These are phyloP conservation scores for Diabrotica balteata DNA, from an alignment of 2,888 invertebrate genomes.

Conservation along the genomic window DNA sequence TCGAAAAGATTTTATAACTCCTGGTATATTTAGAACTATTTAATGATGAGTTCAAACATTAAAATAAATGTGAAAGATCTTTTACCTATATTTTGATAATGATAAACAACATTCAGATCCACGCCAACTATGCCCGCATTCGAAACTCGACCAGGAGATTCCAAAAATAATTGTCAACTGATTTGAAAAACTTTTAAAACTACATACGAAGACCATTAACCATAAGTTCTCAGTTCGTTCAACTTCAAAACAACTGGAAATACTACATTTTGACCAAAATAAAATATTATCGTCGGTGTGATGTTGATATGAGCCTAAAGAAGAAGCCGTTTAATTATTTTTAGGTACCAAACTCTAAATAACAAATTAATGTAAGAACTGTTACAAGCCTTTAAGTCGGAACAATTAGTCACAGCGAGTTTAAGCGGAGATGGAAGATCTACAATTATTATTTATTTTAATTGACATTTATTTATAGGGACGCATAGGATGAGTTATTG, in stretches of 20 bases:
- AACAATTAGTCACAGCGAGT: neutral
- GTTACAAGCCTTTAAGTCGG: neutral
- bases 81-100: too few relatives aligned
- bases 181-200: conserved; percentile 22
- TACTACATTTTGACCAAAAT: conserved; percentile 37
- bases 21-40: too few relatives aligned
- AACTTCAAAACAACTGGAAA: conserved; percentile 37
- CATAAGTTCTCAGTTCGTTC: conserved; percentile 30
- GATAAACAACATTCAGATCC: too few relatives aligned
- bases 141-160: neutral
- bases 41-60: conserved; percentile 6
- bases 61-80: neutral
- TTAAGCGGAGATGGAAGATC: neutral
- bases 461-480: neutral
- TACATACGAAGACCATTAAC: conserved; percentile 8
- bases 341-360: neutral
- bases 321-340: conserved; percentile 7
- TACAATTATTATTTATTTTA: conserved; percentile 1
- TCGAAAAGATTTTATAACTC: too few relatives aligned
- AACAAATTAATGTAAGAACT: conserved; percentile 5
- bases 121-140: too few relatives aligned
- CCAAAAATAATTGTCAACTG: conserved; percentile 25
- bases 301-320: conserved; percentile 16
- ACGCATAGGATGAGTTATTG: too few relatives aligned
- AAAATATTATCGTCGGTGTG: conserved; percentile 32